A percentile compares a stretch with the other conserved stretches of the same genome.
phyloP scores from a whole-genome alignment of 2,888 invertebrate species.

The Bembecia ichneumoniformis region DNA sequence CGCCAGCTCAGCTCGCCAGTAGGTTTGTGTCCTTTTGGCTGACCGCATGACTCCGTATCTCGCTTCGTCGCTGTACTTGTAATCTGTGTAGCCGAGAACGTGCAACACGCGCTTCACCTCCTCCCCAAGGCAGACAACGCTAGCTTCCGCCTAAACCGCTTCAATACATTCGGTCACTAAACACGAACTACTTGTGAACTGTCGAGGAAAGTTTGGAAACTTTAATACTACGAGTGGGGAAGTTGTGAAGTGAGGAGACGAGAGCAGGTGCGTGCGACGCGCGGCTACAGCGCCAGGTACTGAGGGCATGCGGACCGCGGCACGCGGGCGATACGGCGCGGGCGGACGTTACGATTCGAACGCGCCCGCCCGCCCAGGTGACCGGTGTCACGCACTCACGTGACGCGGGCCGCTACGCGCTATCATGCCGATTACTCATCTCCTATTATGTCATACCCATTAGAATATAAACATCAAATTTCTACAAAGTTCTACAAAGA shows the following conservation, averaged over 20 bases:
- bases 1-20: constrained; percentile 62
- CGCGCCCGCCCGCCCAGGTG: constrained; percentile 9
- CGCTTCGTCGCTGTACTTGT: constrained; percentile 70
- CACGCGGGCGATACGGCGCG: constrained; percentile 52
- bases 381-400: constrained; percentile 19
- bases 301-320: constrained; percentile 33
- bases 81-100: constrained; percentile 43
- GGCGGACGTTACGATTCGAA: constrained; percentile 34
- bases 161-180: constrained; percentile 30
- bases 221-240: constrained; percentile 18
- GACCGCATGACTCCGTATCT: constrained; percentile 74
- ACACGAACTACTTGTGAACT: constrained; percentile 42
- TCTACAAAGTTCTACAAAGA: not conserved
- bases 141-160: constrained; percentile 54
- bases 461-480: not conserved
- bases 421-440: constrained; percentile 34
- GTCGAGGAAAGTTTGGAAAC: constrained; percentile 35
- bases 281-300: constrained; percentile 58
- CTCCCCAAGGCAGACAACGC: constrained; percentile 38
- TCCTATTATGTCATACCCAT: constrained; percentile 21
- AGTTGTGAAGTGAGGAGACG: constrained; percentile 42
- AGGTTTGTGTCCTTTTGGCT: constrained; percentile 74
- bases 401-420: constrained; percentile 34
- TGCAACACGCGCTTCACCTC: constrained; percentile 60
- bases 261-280: constrained; percentile 34